These are phyloP conservation scores for Microcebus griseorufus DNA, from an alignment of 2,113 vertebrate genomes.

Conservation along the genomic window DNA sequence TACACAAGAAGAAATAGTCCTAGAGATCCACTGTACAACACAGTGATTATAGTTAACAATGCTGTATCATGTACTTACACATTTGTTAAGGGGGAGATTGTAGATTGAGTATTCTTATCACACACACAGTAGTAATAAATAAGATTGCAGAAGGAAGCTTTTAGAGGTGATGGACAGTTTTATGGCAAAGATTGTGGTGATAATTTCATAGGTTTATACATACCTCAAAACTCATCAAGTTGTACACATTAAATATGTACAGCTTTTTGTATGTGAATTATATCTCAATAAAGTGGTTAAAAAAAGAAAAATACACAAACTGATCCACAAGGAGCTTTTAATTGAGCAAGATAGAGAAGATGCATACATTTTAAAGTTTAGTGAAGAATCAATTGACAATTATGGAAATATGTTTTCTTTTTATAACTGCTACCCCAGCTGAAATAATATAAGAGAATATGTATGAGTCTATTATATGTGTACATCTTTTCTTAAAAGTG, in stretches of 20 bases:
- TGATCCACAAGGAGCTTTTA: not conserved
- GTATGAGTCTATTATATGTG: not conserved
- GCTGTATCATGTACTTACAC: not conserved
- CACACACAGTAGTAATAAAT: not conserved
- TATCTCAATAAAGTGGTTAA: not conserved
- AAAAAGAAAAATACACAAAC: not conserved
- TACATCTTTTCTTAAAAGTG: not conserved
- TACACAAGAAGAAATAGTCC: not conserved
- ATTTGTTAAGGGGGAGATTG: not conserved
- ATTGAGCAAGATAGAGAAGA: not conserved
- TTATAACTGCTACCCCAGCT: not conserved
- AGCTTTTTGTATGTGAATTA: not conserved
- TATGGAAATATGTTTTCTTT: not conserved
- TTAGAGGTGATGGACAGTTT: not conserved
- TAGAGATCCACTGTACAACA: too few relatives aligned
- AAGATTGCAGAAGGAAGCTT: not conserved
- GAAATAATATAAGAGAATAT: not conserved
- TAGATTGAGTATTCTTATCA: not conserved
- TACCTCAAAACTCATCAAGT: not conserved
- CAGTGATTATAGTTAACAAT: not conserved
- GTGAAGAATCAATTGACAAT: not conserved
- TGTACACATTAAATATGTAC: not conserved
- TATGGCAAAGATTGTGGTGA: not conserved
- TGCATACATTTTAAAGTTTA: not conserved
- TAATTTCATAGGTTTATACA: not conserved